Evolutionary conservation across 2,888 invertebrate genomes (phyloP).

Genomic region (Ophion ellenae): DNA sequence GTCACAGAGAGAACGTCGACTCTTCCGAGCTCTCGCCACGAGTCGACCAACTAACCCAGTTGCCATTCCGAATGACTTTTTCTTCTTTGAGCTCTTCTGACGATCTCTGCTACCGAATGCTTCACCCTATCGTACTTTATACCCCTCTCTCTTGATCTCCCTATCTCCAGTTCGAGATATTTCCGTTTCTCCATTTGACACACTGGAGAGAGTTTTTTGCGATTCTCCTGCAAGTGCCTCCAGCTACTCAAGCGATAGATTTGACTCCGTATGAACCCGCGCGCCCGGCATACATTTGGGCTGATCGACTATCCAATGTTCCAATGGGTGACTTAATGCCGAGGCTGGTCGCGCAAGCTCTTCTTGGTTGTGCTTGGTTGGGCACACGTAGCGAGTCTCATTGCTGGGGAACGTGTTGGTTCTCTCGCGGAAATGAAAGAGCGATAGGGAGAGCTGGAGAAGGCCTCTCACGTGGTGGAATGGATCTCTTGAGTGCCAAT

Average conservation of each 20-base stretch:
- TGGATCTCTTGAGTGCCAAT: conserved; percentile 43
- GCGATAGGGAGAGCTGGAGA: neutral
- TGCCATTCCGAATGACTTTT: conserved; percentile 65
- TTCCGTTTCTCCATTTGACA: conserved; percentile 63
- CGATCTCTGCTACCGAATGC: conserved; percentile 45
- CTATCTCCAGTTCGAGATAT: conserved; percentile 34
- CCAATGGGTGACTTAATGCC: too few relatives aligned
- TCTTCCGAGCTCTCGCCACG: conserved; percentile 40
- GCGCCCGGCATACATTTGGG: neutral
- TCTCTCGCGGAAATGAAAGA: neutral
- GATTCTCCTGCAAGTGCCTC: conserved; percentile 48
- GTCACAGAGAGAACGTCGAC: conserved; percentile 13
- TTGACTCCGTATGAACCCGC: neutral
- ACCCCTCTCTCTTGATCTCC: conserved; percentile 9
- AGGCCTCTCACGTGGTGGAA: conserved; percentile 14
- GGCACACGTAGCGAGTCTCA: too few relatives aligned
- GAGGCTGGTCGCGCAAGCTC: neutral
- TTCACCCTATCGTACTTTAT: conserved; percentile 1
- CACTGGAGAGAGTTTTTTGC: conserved; percentile 33
- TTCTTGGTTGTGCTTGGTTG: conserved; percentile 13
- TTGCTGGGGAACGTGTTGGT: neutral
- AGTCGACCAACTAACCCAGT: conserved; percentile 66
- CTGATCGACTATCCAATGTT: conserved; percentile 34
- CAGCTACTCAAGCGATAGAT: conserved; percentile 22
- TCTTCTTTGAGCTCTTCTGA: conserved; percentile 59